A percentile compares a stretch with the other conserved stretches of the same genome.
phyloP scores from a whole-genome alignment of 2,797 vertebrate genomes.

The Cryptoblepharus egeriae region DNA sequence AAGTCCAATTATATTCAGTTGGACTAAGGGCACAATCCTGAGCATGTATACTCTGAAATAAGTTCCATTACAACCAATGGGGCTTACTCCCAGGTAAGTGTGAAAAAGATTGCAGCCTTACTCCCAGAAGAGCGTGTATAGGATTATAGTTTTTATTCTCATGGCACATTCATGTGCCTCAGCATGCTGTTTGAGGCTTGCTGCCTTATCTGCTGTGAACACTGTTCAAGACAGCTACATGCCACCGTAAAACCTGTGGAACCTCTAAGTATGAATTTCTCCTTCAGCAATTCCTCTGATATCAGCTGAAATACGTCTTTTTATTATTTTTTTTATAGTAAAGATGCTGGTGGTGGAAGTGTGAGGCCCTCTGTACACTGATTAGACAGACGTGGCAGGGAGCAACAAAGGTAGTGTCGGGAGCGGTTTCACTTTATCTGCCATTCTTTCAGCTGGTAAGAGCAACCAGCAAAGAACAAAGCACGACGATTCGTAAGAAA shows the following conservation, averaged over 20 bases:
- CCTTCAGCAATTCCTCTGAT: not conserved
- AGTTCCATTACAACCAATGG: too few relatives aligned
- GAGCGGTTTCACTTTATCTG: not conserved
- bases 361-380: not conserved
- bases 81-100: too few relatives aligned
- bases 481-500: slow-evolving; percentile 37
- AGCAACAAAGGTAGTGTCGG: not conserved
- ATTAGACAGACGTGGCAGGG: not conserved
- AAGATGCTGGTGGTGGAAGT: not conserved
- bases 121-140: not conserved
- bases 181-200: not conserved
- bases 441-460: rapidly evolving
- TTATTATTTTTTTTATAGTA: not conserved
- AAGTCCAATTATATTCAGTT: too few relatives aligned
- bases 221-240: not conserved
- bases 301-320: not conserved
- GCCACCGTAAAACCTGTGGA: slow-evolving; percentile 13
- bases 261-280: not conserved
- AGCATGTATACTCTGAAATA: too few relatives aligned
- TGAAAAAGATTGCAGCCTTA: too few relatives aligned
- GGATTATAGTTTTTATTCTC: too few relatives aligned
- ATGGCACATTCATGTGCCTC: not conserved
- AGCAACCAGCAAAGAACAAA: slow-evolving; percentile 46
- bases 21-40: too few relatives aligned
- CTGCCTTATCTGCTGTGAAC: not conserved